A percentile compares a stretch with the other conserved stretches of the same genome.
These are phyloP conservation scores for Heliothis peltigera DNA, from an alignment of 2,888 invertebrate genomes.

Conservation along the genomic window DNA sequence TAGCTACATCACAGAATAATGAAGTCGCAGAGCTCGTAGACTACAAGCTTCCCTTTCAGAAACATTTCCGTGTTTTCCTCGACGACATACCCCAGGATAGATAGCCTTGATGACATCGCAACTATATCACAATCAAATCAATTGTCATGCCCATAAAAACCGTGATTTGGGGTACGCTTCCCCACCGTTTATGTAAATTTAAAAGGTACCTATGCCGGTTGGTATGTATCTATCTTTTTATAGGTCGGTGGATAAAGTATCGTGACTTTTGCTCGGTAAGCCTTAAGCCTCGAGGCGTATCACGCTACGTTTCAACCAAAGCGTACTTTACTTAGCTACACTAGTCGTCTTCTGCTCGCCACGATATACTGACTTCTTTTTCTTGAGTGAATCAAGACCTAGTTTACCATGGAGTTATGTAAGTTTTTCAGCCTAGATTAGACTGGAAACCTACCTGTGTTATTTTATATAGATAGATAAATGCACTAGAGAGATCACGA, in stretches of 20 bases:
- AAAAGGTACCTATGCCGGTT: slow-evolving; percentile 55
- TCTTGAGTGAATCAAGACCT: slow-evolving; percentile 32
- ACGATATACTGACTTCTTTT: slow-evolving; percentile 73
- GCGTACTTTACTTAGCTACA: slow-evolving; percentile 77
- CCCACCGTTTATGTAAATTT: slow-evolving; percentile 72
- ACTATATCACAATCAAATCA: slow-evolving; percentile 60
- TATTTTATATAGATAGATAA: neutral
- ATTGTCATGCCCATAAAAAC: slow-evolving; percentile 65
- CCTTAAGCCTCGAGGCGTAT: slow-evolving; percentile 80
- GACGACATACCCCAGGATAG: slow-evolving; percentile 24
- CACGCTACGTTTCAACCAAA: slow-evolving; percentile 82
- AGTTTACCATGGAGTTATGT: slow-evolving; percentile 72
- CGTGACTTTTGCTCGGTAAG: slow-evolving; percentile 81
- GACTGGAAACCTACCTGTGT: neutral
- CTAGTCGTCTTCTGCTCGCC: slow-evolving; percentile 82
- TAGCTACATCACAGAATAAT: slow-evolving; percentile 9
- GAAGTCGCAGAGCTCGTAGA: slow-evolving; percentile 39
- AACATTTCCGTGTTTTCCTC: slow-evolving; percentile 52
- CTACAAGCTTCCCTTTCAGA: slow-evolving; percentile 48
- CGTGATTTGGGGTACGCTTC: slow-evolving; percentile 59
- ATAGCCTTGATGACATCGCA: slow-evolving; percentile 57
- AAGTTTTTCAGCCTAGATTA: slow-evolving; percentile 56
- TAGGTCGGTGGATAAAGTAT: slow-evolving; percentile 74
- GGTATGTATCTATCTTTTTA: slow-evolving; percentile 34
- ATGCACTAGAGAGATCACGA: neutral